Base-by-base conservation (phyloP, 2,113 vertebrate species). In the Recurvirostra avosetta region DNA sequence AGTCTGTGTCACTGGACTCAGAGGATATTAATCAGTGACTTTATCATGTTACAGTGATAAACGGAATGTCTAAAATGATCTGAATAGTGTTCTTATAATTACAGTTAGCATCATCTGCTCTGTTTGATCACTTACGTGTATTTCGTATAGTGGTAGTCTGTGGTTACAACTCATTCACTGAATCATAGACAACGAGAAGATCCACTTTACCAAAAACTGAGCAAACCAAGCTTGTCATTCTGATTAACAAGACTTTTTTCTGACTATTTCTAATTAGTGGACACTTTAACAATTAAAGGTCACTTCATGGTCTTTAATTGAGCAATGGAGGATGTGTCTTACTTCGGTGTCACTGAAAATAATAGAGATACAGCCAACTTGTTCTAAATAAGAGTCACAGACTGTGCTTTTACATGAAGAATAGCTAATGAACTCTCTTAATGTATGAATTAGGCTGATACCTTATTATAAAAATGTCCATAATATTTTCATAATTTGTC, bases 91-190 rank as follows among this genome's bases (percentile, higher is more conserved):
- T 49, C 15, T 67, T 79, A 38, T 26, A 23, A 58, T 41, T 78
- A 50, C 26, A 59, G 5, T 30, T 74, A 84, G 8, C 8, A 47
- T 38, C 8, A 67, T 23, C 38, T 41, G 8, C 19, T 68, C 7
- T 78, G 7, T 71, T 81, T 78, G 8, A 38, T 75, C 40, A 23
- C 22, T n/a, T n/a, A 50, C 4, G 5, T 63, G 14, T 78, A 63
- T 81, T 74, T 78, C 18, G 13, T 14, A 2, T 15, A 25, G 17
- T 12, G 5, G n/a, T 25, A 43, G 6, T 36, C 34, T 65, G 30
- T 56, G 15, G 25, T 49, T 79, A 43, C 1, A 0, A 25, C 7
- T 36, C 2, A 1, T 36, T 47, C 9, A 4, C 11, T 56, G 26
- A 40, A 55, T 47, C 0, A 0, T 7, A 68, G n/a, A 47, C 8